These are phyloP conservation scores for Petrocephalus sullivani DNA, from an alignment of 2,797 vertebrate genomes.

Conservation along the genomic window DNA sequence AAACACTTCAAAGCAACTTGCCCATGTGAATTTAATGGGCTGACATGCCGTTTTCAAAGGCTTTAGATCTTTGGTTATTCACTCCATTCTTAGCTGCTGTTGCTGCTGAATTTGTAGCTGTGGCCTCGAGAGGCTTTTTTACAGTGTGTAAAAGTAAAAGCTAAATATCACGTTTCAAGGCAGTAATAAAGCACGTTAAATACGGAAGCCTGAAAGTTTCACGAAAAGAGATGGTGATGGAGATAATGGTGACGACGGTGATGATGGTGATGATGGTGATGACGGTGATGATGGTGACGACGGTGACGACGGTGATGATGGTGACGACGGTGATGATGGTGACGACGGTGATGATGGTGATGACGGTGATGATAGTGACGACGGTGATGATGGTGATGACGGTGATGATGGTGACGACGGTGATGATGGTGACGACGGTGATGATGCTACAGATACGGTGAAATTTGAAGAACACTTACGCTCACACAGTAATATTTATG, in stretches of 20 bases:
- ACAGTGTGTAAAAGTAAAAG: not conserved
- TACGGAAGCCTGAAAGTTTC: not conserved
- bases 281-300: no score
- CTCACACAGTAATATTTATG: not conserved
- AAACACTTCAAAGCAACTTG: not conserved
- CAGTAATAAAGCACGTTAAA: not conserved
- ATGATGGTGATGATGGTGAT: no score
- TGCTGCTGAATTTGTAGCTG: not conserved
- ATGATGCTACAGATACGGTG: not conserved
- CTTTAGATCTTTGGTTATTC: constrained; percentile 3
- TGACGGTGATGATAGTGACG: no score
- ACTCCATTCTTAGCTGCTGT: not conserved
- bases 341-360: no score
- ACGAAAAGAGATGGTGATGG: not conserved
- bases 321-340: no score
- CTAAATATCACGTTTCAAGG: not conserved
- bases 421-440: not conserved
- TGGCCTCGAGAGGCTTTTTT: not conserved
- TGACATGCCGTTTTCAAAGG: not conserved
- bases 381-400: no score
- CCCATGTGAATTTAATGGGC: not conserved
- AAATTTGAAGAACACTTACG: not conserved
- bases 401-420: no score
- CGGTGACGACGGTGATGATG: no score
- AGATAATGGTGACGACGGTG: not conserved